A percentile compares a stretch with the other conserved stretches of the same genome.
phyloP scores from a whole-genome alignment of 2,113 vertebrate genomes.

The Archocentrus centrarchus region DNA sequence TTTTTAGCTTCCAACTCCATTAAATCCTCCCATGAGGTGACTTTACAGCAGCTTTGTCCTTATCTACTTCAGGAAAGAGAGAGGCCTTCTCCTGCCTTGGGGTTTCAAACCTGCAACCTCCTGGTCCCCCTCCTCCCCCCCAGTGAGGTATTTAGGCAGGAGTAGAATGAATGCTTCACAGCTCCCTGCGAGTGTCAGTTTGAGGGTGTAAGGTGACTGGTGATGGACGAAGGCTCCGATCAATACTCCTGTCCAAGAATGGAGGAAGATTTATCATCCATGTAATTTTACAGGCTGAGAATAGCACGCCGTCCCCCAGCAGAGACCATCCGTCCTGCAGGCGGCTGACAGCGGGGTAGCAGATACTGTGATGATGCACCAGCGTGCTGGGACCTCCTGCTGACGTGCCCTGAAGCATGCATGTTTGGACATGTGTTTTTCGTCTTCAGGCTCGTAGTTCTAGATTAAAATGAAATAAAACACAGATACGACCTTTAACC shows the following conservation, averaged over 20 bases:
- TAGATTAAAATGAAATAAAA: not conserved
- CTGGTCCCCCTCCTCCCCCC: not conserved
- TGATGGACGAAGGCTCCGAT: constrained; percentile 26
- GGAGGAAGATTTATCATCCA: constrained; percentile 30
- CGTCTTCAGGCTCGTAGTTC: too few species aligned
- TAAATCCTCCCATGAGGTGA: not conserved
- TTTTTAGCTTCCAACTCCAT: not conserved
- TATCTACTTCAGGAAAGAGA: not conserved
- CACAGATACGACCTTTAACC: accelerated
- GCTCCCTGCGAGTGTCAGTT: constrained; percentile 5
- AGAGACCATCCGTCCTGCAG: constrained; percentile 15
- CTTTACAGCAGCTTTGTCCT: not conserved
- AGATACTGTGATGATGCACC: not conserved
- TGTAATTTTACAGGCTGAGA: constrained; percentile 21
- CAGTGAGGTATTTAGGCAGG: not conserved
- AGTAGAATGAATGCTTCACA: not conserved
- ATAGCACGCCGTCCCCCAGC: not conserved
- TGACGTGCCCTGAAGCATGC: not conserved
- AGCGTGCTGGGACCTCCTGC: not conserved
- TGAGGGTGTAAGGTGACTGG: constrained; percentile 29
- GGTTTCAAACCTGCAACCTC: not conserved
- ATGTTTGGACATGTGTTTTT: accelerated
- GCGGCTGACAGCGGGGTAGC: not conserved
- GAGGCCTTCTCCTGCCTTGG: accelerated
- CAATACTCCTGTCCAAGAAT: constrained; percentile 34